Evolutionary conservation across 2,888 invertebrate genomes (phyloP).

Genomic region (Melolontha melolontha): DNA sequence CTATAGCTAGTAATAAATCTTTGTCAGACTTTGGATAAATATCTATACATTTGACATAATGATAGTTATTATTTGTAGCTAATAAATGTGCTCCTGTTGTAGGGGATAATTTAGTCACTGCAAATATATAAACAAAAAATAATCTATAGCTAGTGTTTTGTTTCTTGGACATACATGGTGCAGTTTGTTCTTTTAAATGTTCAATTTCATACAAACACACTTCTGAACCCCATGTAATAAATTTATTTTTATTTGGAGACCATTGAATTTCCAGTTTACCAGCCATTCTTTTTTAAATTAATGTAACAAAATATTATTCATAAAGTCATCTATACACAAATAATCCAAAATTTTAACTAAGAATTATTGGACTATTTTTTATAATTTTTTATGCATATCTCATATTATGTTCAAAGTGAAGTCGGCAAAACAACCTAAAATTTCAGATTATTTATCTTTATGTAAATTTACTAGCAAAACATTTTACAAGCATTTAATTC

Average conservation of each 20-base stretch:
- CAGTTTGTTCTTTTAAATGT: constrained; percentile 70
- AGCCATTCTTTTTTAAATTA: constrained; percentile 58
- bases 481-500: too few relatives aligned
- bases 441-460: too few relatives aligned
- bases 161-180: constrained; percentile 53
- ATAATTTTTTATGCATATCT: too few relatives aligned
- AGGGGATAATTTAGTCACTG: constrained; percentile 78
- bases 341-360: too few relatives aligned
- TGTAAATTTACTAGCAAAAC: too few relatives aligned
- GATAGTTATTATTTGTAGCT: constrained; percentile 79
- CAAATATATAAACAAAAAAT: constrained; percentile 48
- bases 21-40: constrained; percentile 83
- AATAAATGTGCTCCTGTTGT: constrained; percentile 77
- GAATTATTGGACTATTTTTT: too few relatives aligned
- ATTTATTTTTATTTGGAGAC: constrained; percentile 87
- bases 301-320: not conserved
- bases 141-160: constrained; percentile 42
- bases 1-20: constrained; percentile 87
- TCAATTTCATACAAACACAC: constrained; percentile 87
- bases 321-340: not conserved
- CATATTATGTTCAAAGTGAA: too few relatives aligned
- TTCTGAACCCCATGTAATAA: constrained; percentile 92
- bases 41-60: constrained; percentile 88
- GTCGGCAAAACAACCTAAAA: too few relatives aligned
- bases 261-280: constrained; percentile 85